A percentile compares a stretch with the other conserved stretches of the same genome.
Conservation (phyloP, 2,888 invertebrate genomes). For the Ectemnius continuus region DNA sequence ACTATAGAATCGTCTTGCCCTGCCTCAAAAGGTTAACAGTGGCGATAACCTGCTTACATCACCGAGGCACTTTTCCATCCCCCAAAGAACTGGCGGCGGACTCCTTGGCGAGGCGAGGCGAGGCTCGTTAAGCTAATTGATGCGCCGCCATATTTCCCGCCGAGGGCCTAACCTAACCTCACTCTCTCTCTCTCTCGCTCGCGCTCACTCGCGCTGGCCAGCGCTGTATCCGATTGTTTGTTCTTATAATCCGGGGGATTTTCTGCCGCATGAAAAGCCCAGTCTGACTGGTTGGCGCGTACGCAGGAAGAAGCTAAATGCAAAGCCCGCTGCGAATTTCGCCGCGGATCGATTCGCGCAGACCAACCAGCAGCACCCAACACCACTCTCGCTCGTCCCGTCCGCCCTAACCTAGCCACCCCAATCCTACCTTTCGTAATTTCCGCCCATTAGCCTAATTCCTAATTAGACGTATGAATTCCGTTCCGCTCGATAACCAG, state of each 20-base stretch:
- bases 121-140: too few relatives aligned
- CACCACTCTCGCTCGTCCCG: not conserved
- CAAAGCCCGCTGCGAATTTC: constrained; percentile 1
- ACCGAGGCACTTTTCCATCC: too few relatives aligned
- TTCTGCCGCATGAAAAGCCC: not conserved
- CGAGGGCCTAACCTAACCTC: too few relatives aligned
- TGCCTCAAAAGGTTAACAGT: too few relatives aligned
- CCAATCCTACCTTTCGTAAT: constrained; percentile 27
- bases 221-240: too few relatives aligned
- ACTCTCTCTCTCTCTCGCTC: too few relatives aligned
- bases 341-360: not conserved
- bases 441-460: constrained; percentile 51
- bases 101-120: too few relatives aligned
- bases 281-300: not conserved
- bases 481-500: constrained; percentile 25
- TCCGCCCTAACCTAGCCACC: constrained; percentile 1
- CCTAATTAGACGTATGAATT: constrained; percentile 42
- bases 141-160: too few relatives aligned
- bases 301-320: not conserved
- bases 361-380: not conserved
- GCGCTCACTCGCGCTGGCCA: too few relatives aligned
- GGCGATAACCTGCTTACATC: too few relatives aligned
- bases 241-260: not conserved
- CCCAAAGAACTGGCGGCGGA: too few relatives aligned
- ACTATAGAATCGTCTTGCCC: too few relatives aligned